Evolutionary conservation across 1,140 invertebrate genomes (phyloP).

Genomic region (Atta texana): DNA sequence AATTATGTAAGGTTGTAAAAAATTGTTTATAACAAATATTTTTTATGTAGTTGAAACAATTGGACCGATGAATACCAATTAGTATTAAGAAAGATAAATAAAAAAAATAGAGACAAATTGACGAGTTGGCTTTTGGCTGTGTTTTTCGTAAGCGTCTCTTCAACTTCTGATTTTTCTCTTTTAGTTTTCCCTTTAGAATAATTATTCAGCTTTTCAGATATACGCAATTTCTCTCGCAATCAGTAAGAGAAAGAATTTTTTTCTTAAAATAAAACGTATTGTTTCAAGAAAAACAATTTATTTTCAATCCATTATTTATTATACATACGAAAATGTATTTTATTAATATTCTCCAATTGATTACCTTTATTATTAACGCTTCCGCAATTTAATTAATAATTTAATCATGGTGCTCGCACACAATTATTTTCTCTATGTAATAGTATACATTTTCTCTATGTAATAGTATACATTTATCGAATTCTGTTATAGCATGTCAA

Average conservation of each 20-base stretch:
- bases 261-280: background rate
- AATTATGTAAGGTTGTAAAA: too few relatives aligned
- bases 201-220: background rate
- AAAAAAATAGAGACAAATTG: background rate
- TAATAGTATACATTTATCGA: background rate
- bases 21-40: too few relatives aligned
- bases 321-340: background rate
- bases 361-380: background rate
- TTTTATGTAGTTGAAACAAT: too few relatives aligned
- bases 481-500: background rate
- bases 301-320: constrained; percentile 7
- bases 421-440: constrained; percentile 11
- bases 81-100: background rate
- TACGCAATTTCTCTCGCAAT: background rate
- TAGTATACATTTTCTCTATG: background rate
- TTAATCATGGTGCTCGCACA: background rate
- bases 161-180: background rate
- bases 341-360: constrained; percentile 29
- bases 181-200: background rate
- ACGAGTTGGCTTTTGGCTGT: background rate
- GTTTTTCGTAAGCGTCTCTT: background rate
- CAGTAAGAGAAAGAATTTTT: background rate
- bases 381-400: constrained; percentile 42
- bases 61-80: too few relatives aligned
- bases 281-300: background rate